Evolutionary conservation across 2,888 invertebrate genomes (phyloP), one percentile per base, ranked within the genome.

Genomic region (Melipona bicolor): DNA sequence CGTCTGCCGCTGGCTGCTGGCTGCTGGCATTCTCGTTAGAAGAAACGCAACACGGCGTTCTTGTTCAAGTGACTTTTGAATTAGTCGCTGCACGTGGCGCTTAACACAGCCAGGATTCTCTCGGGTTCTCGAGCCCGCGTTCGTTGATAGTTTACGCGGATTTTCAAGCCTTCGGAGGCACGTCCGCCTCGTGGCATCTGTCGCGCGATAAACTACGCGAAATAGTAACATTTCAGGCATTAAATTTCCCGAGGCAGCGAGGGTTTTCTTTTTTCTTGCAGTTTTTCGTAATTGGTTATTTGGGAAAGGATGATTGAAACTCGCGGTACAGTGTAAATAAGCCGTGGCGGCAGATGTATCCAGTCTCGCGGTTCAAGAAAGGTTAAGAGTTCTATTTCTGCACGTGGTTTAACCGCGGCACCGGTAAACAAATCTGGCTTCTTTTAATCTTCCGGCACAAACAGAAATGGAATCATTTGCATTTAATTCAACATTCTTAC

Each of bases 1-100:
- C 80, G 85, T 82, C 85, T 49, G 56, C n/a, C 15, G 56, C n/a
- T 59, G 61, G 67, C 80, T 65, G 77, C 67, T 52, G 67, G 62
- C 73, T 69, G 62, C 73, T 69, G 43, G 56, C 50, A 36, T 59
- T 52, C 79, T 77, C 71, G 54, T 74, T 61, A 67, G 50, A 72
- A 64, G 24, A n/a, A 78, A 76, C 56, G 52, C 50, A 71, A 43
- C 36, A 21, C n/a, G 9, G 15, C 50, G n/a, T 50, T 65, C 73
- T 70, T 64, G 36, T 36, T 43, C 73, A 61, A 56, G 19, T 21
- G 9, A 56, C 56, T 59, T 36, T n/a, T 21, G 17, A 69, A n/a
- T 43, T 21, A 62, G 24, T 56, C 52, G 36, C n/a, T 15, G 21
- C 43, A 59, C 61, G 62, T 68, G 68, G 71, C 59, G 36, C 80